Evolutionary conservation across 2,113 vertebrate species (phyloP), one percentile per base, ranked within the genome.

Genomic region (Tursiops truncatus): DNA sequence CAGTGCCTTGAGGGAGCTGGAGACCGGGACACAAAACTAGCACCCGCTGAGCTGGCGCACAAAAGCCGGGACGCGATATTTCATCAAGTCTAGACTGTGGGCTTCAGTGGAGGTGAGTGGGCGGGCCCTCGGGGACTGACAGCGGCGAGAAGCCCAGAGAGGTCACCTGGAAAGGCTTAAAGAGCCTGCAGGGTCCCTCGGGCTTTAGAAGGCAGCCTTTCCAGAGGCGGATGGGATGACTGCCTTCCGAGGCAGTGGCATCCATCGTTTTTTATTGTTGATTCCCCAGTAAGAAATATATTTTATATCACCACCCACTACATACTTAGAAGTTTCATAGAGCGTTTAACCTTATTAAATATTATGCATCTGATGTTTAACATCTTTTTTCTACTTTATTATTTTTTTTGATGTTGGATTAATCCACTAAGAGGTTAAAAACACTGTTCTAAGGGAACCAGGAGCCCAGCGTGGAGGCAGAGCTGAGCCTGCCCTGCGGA

Each of bases 71-170:
- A 93, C 4, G 14, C 8, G 10, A 8, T 89, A 65, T 92, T 93
- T 96, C 88, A 77, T 84, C 31, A 12, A 21, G 96, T 94, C 97
- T 88, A 94, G 97, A 94, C 97, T 21, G 12, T n/a, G 44, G 96
- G 94, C 95, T 93, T 79, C 47, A n/a, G 86, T 67, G 14, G 13
- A 12, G 53, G 38, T 47, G 63, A 68, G 92, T 82, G 33, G 85
- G 89, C 4, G 53, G 65, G 33, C 50, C 85, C 73, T 71, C 0
- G 0, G 90, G 82, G 82, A 79, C 5, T 4, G 0, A 3, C 2
- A 47, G 38, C 33, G 25, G 20, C 36, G 47, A 92, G 86, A 76
- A 81, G 65, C 70, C n/a, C 33, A 56, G 20, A 60, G 71, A 82
- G 84, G 60, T 79, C 71, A 31, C 38, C 18, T 4, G 71, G 41